Evolutionary conservation across 2,888 invertebrate genomes (phyloP).

Genomic region (Drosophila subquinaria): DNA sequence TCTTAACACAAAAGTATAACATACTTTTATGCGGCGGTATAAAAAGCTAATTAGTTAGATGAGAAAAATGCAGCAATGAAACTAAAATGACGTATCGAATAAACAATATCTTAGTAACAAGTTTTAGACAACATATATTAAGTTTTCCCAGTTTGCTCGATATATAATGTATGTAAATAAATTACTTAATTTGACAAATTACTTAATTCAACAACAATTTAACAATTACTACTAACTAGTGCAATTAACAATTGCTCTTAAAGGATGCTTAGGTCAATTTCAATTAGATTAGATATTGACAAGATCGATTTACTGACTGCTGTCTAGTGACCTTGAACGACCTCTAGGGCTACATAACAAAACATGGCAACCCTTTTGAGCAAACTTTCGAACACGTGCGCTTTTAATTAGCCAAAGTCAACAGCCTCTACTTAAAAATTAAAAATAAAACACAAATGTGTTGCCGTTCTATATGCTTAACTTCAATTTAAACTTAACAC

Average conservation of each 20-base stretch:
- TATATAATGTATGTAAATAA: neutral
- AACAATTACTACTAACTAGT: neutral
- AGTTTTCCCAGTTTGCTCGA: neutral
- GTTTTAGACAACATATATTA: neutral
- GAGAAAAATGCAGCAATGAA: neutral
- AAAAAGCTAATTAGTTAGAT: neutral
- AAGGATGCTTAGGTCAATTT: constrained; percentile 1
- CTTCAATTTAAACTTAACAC: constrained; percentile 34
- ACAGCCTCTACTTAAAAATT: constrained; percentile 54
- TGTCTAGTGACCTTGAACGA: constrained; percentile 51
- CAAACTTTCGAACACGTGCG: constrained; percentile 55
- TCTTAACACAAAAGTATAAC: constrained; percentile 1
- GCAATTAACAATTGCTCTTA: neutral
- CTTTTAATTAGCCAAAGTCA: constrained; percentile 77
- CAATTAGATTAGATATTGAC: constrained; percentile 2
- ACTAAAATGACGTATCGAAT: neutral
- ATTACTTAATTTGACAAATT: neutral
- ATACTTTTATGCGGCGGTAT: neutral
- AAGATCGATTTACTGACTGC: constrained; percentile 27
- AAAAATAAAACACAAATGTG: constrained; percentile 21
- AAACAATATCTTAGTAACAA: neutral
- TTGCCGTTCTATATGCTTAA: constrained; percentile 52
- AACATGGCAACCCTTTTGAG: constrained; percentile 15
- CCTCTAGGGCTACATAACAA: constrained; percentile 19
- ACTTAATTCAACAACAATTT: neutral